Base-by-base conservation (phyloP, 2,113 vertebrate genomes). In the Coturnix japonica region DNA sequence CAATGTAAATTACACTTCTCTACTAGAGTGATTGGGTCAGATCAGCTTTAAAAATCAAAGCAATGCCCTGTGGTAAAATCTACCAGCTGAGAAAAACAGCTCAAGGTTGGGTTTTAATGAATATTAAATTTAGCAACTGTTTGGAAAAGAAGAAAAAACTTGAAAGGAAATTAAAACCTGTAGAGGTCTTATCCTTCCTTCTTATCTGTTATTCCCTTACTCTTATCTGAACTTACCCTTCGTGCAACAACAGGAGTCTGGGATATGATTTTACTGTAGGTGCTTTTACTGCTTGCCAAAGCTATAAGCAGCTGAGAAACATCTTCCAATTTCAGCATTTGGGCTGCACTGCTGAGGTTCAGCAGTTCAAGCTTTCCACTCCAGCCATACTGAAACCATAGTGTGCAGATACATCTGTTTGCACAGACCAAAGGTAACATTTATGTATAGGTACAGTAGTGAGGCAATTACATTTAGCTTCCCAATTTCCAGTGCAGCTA, bases 141-240 rank as follows among this genome's bases (percentile, higher is more conserved):
- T 81, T 83, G 92, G 65, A 89, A 43, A 93, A 94, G 85, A 86
- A 61, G 65, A 95, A 69, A 39, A 12, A 63, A 18, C 25, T 72
- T 79, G 63, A 97, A 95, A 97, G 95, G 96, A 98, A 98, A 97
- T 97, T 96, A 95, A 95, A 97, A 65, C 56, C 96, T 95, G 94
- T 96, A 97, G 89, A 94, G 95, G 95, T 96, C 93, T 97, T 95
- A 96, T 95, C 89, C 89, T 76, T 91, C 94, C 95, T 82, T 94
- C 81, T 95, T 92, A 96, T 96, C 93, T 93, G 66, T 87, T 95
- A 69, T 85, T 80, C 77, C 61, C 69, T 94, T 63, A 26, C 20
- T 95, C 89, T 96, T 96, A 97, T 97, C 95, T 91, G 81, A 73
- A 65, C 69, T 87, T 77, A 54, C 31, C 74, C 74, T 94, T 81